phyloP scores from a whole-genome alignment of 2,797 vertebrate species.

The Selene dorsalis region DNA sequence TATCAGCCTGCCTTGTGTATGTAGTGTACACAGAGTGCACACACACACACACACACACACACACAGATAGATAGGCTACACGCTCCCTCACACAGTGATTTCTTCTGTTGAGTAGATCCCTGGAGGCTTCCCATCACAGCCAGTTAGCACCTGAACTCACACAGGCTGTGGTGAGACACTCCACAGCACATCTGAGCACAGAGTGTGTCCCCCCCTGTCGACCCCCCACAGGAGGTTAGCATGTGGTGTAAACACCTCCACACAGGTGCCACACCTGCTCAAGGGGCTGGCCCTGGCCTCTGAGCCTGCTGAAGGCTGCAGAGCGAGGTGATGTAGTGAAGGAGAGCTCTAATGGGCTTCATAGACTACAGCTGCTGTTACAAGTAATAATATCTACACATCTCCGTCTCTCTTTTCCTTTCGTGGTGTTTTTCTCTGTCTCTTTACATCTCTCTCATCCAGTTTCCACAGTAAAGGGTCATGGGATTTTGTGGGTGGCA shows the following conservation, averaged over 20 bases:
- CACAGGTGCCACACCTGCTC: slow-evolving; percentile 4
- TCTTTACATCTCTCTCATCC: slow-evolving; percentile 54
- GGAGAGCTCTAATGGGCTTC: not conserved
- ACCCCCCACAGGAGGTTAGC: not conserved
- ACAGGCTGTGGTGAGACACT: slow-evolving; percentile 61
- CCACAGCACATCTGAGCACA: slow-evolving; percentile 47
- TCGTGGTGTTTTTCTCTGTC: slow-evolving; percentile 12
- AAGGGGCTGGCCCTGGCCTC: not conserved
- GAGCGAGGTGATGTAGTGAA: not conserved
- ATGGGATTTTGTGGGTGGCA: slow-evolving; percentile 84
- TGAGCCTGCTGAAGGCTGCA: not conserved
- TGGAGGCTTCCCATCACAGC: slow-evolving; percentile 62
- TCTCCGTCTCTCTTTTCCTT: slow-evolving; percentile 11
- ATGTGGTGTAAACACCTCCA: slow-evolving; percentile 11
- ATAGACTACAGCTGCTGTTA: not conserved
- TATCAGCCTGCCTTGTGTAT: not conserved
- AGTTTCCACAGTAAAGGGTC: slow-evolving; percentile 79
- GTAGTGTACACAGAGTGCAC: not conserved
- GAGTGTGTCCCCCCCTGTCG: too few relatives aligned
- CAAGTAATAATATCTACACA: slow-evolving; percentile 24
- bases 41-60: slow-evolving; percentile 14
- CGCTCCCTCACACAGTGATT: slow-evolving; percentile 41
- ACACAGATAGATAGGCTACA: not conserved
- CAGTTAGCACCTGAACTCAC: slow-evolving; percentile 58
- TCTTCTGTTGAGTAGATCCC: slow-evolving; percentile 58